phyloP scores from a whole-genome alignment of 2,888 invertebrate genomes.

The Lasioglossum villosulum region DNA sequence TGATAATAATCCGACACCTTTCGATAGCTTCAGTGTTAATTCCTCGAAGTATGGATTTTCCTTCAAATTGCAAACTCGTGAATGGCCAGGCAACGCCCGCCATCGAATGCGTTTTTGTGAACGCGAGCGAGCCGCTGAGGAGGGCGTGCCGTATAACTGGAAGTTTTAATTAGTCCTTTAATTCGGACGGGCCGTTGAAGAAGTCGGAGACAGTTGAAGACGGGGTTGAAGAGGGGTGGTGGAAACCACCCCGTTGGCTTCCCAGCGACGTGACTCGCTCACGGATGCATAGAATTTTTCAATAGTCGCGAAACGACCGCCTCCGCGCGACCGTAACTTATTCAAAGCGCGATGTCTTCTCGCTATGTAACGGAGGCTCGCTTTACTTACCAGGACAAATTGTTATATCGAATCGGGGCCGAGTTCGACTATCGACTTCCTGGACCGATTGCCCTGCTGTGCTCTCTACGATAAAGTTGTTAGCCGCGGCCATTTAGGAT shows the following conservation, averaged over 20 bases:
- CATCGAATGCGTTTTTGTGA: background rate
- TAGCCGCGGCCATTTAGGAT: background rate
- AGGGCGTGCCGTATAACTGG: background rate
- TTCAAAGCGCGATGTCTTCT: background rate
- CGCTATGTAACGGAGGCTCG: background rate
- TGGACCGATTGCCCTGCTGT: background rate
- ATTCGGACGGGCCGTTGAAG: background rate
- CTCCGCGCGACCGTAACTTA: constrained; percentile 7
- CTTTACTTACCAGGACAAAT: background rate
- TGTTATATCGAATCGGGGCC: background rate
- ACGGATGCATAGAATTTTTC: constrained; percentile 35
- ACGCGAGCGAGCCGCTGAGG: background rate
- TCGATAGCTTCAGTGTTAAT: too few relatives aligned
- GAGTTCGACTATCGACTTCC: background rate
- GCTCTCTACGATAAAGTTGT: background rate
- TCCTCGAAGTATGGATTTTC: background rate
- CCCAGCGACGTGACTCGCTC: constrained; percentile 8
- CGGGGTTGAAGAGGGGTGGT: background rate
- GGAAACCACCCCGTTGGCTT: background rate
- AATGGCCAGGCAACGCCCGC: background rate
- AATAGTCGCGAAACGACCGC: constrained; percentile 13
- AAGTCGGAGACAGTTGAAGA: background rate
- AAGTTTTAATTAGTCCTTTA: constrained; percentile 11
- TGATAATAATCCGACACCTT: too few relatives aligned
- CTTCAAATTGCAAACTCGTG: background rate